These are phyloP conservation scores for Alectura lathami DNA, from an alignment of 2,113 vertebrate species.

Conservation along the genomic window DNA sequence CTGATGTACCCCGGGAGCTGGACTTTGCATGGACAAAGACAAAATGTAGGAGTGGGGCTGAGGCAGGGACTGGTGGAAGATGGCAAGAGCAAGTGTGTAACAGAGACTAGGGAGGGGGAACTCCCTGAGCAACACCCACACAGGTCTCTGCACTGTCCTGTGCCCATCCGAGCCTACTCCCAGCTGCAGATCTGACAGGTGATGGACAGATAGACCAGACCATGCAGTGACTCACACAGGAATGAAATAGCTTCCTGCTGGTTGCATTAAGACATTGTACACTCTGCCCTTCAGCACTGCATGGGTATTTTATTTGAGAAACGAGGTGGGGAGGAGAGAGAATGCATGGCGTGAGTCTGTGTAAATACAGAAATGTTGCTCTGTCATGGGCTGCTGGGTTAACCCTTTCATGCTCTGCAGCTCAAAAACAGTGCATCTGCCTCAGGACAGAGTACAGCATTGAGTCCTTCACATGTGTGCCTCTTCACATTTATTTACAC, in stretches of 20 bases:
- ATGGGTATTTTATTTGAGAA: neutral
- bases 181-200: neutral
- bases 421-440: neutral
- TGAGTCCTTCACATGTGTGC: fast-evolving
- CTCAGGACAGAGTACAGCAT: neutral
- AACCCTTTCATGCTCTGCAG: neutral
- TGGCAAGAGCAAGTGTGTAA: neutral
- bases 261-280: neutral
- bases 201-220: neutral
- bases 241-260: neutral
- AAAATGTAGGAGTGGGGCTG: neutral
- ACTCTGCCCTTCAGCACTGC: neutral
- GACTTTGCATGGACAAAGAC: neutral
- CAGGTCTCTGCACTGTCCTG: neutral
- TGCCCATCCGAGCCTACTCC: neutral
- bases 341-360: fast-evolving
- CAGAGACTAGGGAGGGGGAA: neutral
- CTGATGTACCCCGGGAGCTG: neutral
- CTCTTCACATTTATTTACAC: neutral
- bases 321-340: neutral
- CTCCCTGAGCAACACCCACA: neutral
- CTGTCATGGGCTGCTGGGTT: neutral
- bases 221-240: neutral
- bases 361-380: neutral
- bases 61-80: neutral